Base-by-base conservation (phyloP, 2,113 vertebrate genomes). In the Colinus virginianus region DNA sequence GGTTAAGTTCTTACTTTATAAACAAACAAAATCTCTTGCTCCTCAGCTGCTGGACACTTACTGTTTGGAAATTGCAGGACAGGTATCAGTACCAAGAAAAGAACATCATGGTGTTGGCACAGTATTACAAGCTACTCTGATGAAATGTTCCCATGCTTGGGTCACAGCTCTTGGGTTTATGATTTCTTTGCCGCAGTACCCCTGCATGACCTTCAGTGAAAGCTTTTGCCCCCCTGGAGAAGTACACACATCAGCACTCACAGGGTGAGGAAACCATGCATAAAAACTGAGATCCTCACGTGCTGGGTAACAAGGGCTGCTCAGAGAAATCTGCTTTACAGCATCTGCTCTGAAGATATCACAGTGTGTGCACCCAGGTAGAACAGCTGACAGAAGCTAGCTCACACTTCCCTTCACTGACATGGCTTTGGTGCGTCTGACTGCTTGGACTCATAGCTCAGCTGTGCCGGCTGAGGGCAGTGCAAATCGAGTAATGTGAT, bases 101-200 rank as follows among this genome's bases (percentile, higher is more conserved):
- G 42, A 58, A 13, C 2, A 0, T 25, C 1, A 9, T 5, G 11
- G 12, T 1, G 42, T 1, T 51, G 40, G 19, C 2, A 32, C 0
- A 40, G 19, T 3, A 12, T 8, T 67, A 62, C 9, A 25, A 36
- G 30, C 28, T 30, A 46, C 43, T 43, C 67, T 19, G 46, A 67
- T 13, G 34, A 62, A 15, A 32, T 3, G 16, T 5, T 63, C 23
- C 46, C 11, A 2, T 46, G 42, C 5, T n/a, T n/a, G 28, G 32
- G 38, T n/a, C 36, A 46, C 46, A 49, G 71, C 23, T 64, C 16
- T 8, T 6, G 19, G 11, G 12, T 11, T 22, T 66, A 45, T 28
- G 12, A 53, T 36, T 46, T 28, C 67, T 30, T 12, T 69, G 66
- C 4, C 61, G 66, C 76, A 70, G 34, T 56, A 40, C 34, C 25